phyloP scores from a whole-genome alignment of 2,797 vertebrate species.

The Lepilemur septentrionalis region DNA sequence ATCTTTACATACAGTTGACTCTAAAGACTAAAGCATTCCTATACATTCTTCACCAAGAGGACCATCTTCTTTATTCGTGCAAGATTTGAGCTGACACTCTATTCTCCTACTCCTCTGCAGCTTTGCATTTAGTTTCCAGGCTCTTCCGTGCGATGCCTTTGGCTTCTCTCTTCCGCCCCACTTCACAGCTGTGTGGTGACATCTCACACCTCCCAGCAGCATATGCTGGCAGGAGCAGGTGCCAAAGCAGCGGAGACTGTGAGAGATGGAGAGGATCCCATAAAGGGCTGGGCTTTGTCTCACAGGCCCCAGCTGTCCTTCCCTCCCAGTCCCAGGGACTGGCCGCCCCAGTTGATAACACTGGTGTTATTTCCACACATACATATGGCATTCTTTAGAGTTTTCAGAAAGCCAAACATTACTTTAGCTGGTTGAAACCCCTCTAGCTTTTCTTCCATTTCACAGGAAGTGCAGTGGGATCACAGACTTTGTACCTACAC shows the following conservation, averaged over 20 bases:
- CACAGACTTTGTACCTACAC: neutral
- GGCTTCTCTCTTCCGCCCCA: neutral
- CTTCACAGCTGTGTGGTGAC: constrained; percentile 56
- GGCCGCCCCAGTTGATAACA: neutral
- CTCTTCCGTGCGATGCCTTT: neutral
- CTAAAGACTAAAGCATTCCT: neutral
- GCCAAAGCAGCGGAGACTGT: neutral
- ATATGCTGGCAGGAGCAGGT: constrained; percentile 34
- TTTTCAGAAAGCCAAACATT: neutral
- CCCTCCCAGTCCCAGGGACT: neutral
- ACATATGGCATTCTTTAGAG: neutral
- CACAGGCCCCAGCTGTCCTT: neutral
- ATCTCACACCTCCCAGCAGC: constrained; percentile 23
- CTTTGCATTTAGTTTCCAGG: neutral
- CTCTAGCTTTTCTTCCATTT: neutral
- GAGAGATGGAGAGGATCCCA: neutral
- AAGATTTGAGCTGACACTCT: neutral
- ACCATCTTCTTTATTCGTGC: neutral
- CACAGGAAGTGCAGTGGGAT: neutral
- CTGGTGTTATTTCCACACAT: neutral
- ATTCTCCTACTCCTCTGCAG: neutral
- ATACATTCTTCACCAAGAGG: fast-evolving
- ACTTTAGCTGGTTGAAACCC: neutral
- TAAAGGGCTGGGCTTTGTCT: neutral
- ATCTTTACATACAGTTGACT: fast-evolving